Conservation (phyloP, 2,797 vertebrate genomes). For the Poecilia gillii region DNA sequence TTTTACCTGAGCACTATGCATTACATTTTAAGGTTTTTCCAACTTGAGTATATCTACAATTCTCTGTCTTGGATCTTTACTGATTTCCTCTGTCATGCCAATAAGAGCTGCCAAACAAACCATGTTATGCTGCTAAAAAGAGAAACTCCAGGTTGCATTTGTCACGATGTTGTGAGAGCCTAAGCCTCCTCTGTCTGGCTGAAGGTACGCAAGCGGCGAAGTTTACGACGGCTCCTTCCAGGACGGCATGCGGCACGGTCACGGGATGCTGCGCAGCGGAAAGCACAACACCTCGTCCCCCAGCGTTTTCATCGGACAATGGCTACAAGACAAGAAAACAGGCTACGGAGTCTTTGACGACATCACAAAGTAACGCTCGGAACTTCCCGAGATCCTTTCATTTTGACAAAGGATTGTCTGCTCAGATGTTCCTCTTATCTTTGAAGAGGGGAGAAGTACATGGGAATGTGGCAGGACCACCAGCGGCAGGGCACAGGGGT, state of each 20-base stretch:
- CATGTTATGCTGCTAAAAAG: background rate
- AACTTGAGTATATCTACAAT: background rate
- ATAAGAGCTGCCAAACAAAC: background rate
- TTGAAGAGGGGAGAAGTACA: constrained; percentile 94
- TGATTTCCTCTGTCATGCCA: background rate
- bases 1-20: background rate
- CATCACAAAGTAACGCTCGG: constrained; percentile 89
- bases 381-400: background rate
- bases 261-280: constrained; percentile 93
- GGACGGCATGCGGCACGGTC: constrained; percentile 93
- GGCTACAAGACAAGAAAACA: constrained; percentile 93
- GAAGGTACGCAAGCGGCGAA: constrained; percentile 92
- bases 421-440: background rate
- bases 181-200: background rate
- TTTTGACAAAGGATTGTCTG: background rate
- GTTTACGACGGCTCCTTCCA: constrained; percentile 96
- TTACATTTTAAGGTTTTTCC: background rate
- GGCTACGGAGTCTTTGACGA: constrained; percentile 98
- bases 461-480: constrained; percentile 98
- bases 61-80: background rate
- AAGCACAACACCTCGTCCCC: constrained; percentile 94
- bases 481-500: constrained; percentile 91
- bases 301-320: constrained; percentile 97
- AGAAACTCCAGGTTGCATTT: background rate
- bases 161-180: background rate